Base-by-base conservation (phyloP, 92 coral and sea anemone genomes). In the Porites evermanni region DNA sequence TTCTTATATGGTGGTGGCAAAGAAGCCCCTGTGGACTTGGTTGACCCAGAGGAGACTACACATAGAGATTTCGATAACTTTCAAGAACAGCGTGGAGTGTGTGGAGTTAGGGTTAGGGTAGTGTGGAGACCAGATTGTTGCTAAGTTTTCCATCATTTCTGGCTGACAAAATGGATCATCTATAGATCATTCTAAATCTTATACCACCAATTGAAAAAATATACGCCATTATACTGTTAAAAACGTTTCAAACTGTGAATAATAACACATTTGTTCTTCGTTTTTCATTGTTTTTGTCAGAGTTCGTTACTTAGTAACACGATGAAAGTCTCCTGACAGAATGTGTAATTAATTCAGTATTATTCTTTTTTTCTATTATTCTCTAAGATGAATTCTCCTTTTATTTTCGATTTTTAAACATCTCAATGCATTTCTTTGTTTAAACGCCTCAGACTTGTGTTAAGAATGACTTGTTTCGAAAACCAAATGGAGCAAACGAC, bases 241-340 rank as follows among this genome's bases (percentile, higher is more conserved):
- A 67, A 67, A 14, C n/a, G 21, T 2, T 44, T 38, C 19, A 29
- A 76, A 11, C 68, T 76, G 53, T 58, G 53, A 56, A 9, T 59
- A 67, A 67, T 23, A 60, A 29, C 80, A 58, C 68, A 53, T 76
- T 29, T 20, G 18, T 29, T 8, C 12, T 59, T 76, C 53, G 38
- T n/a, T 76, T 24, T 53, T 18, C 53, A 60, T n/a, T 76, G 53
- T 53, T 18, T 3, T 7, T 1, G 7, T 70, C 32, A 14, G 51
- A 23, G 12, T 26, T 67, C 23, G 82, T 53, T 79, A 8, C 75
- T 21, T 67, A 20, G 84, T 74, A 79, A 79, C 67, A 23, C 51
- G 66, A 67, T 11, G 5, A 23, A 52, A 67, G 74, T 53, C 53
- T 23, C 84, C 72, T 53, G 84, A 67, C 84, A 79, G 68, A 72